Evolutionary conservation across 2,797 vertebrate genomes (phyloP).

Genomic region (Rousettus madagascariensis): DNA sequence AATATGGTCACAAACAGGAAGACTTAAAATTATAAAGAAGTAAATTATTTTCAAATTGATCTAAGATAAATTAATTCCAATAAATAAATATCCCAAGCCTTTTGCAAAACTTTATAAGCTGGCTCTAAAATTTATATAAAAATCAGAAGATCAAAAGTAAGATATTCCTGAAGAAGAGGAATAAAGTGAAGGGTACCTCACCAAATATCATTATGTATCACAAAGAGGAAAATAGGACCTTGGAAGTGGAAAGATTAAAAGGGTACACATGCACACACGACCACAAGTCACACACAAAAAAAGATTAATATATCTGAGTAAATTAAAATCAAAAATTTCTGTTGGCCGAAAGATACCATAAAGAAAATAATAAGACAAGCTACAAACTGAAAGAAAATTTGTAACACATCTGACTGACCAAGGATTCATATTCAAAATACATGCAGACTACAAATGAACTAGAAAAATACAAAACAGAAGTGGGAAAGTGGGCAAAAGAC

Average conservation of each 20-base stretch:
- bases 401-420: not conserved
- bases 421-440: not conserved
- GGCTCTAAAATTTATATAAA: not conserved
- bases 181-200: not conserved
- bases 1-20: not conserved
- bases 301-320: not conserved
- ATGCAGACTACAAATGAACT: not conserved
- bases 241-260: not conserved
- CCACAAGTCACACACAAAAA: not conserved
- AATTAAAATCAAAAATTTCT: slow-evolving; percentile 24
- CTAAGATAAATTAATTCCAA: not conserved
- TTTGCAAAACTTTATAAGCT: slow-evolving; percentile 5
- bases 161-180: not conserved
- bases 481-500: not conserved
- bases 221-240: not conserved
- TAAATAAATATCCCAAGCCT: not conserved
- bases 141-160: slow-evolving; percentile 1
- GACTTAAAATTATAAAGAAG: not conserved
- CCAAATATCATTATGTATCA: not conserved
- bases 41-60: not conserved
- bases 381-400: slow-evolving; percentile 15
- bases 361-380: not conserved
- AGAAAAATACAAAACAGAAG: not conserved
- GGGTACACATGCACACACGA: not conserved
- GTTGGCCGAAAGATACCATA: not conserved